Evolutionary conservation across 2,888 invertebrate genomes (phyloP).

Genomic region (Drosophila paramelanica): DNA sequence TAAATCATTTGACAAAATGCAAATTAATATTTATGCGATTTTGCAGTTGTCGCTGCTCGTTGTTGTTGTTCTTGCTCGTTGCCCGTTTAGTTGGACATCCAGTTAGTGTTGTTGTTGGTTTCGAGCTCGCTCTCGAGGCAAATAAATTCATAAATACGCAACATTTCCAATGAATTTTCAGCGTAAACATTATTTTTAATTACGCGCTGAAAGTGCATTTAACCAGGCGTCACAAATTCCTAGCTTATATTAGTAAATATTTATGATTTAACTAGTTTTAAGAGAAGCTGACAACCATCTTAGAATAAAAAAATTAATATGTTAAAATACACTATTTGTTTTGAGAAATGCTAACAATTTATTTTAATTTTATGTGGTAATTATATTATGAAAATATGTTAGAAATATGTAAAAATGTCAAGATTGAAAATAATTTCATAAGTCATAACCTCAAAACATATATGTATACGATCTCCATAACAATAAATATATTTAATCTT

Average conservation of each 20-base stretch:
- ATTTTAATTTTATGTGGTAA: neutral
- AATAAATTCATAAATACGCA: constrained; percentile 64
- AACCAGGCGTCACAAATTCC: neutral
- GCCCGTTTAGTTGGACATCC: constrained; percentile 6
- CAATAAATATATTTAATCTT: too few species aligned
- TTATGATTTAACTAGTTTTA: constrained; percentile 5
- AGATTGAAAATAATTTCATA: neutral
- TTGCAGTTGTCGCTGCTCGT: constrained; percentile 13
- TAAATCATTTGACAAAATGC: constrained; percentile 74
- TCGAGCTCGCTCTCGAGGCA: constrained; percentile 21
- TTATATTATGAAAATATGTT: neutral
- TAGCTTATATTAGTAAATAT: neutral
- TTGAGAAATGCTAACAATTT: neutral
- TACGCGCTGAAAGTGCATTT: constrained; percentile 28
- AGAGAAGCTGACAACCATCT: neutral
- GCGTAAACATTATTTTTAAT: constrained; percentile 65
- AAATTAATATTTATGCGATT: constrained; percentile 71
- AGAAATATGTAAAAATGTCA: neutral
- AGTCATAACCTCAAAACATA: too few species aligned
- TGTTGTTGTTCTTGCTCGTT: constrained; percentile 6
- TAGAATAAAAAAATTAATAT: neutral
- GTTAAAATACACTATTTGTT: neutral
- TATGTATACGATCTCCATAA: too few species aligned
- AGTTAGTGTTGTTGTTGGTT: constrained; percentile 2
- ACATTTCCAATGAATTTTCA: constrained; percentile 44